These are phyloP conservation scores for Brachyopa scutellaris DNA, from an alignment of 2,888 invertebrate genomes.

Conservation along the genomic window DNA sequence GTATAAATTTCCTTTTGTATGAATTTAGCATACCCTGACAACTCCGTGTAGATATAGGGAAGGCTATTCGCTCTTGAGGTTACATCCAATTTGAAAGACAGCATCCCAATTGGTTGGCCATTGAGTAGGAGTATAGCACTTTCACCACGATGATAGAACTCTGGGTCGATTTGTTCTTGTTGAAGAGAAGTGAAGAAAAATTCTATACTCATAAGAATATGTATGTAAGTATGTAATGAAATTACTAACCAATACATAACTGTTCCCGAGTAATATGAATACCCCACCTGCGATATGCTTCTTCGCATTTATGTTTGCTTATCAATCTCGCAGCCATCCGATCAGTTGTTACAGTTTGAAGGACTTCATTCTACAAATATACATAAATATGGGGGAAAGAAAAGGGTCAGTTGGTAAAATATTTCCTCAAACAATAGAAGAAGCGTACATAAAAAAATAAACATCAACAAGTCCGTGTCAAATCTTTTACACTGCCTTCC, in stretches of 20 bases:
- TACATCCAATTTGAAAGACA: constrained; percentile 36
- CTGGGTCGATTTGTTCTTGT: background rate
- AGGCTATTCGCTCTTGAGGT: background rate
- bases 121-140: constrained; percentile 26
- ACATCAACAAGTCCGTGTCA: too few species aligned
- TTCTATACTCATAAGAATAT: background rate
- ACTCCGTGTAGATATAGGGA: constrained; percentile 24
- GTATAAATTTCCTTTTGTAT: constrained; percentile 15
- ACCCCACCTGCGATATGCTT: constrained; percentile 32
- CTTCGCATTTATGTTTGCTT: constrained; percentile 13
- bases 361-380: constrained; percentile 20
- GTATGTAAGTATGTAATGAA: too few species aligned
- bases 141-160: constrained; percentile 25
- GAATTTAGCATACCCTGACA: constrained; percentile 21
- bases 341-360: background rate
- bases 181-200: background rate
- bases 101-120: constrained; percentile 18
- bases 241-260: constrained; percentile 25
- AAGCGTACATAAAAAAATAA: too few species aligned
- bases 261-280: constrained; percentile 5
- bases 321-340: background rate
- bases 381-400: too few species aligned
- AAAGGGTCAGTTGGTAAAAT: too few species aligned
- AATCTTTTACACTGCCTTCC: too few species aligned
- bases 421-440: too few species aligned